Conservation (phyloP, 1,140 invertebrate species). For the Papilio machaon region DNA sequence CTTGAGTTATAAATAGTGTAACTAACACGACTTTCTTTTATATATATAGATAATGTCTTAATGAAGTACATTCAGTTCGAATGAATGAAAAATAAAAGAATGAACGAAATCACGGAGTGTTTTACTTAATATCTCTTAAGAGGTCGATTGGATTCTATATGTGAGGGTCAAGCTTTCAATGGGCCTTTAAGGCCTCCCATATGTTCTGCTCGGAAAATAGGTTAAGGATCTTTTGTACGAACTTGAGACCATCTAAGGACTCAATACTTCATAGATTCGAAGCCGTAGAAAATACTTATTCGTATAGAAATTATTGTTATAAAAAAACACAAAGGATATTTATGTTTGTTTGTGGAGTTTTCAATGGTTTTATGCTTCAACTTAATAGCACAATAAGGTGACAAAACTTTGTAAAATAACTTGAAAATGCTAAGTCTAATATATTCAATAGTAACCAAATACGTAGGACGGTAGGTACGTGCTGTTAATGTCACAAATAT, state of each 20-base stretch:
- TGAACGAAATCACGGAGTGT: not conserved
- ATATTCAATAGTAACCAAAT: no score
- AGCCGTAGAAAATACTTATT: not conserved
- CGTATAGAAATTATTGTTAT: conserved; percentile 2
- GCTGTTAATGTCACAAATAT: not conserved
- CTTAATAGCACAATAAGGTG: no score
- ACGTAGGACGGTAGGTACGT: no score
- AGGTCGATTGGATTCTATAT: not conserved
- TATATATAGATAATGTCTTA: not conserved
- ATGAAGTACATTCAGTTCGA: conserved; percentile 1
- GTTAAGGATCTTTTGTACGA: conserved; percentile 41
- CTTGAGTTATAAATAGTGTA: no score
- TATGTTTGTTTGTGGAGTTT: not conserved
- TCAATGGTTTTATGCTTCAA: not conserved
- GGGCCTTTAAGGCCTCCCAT: conserved; percentile 18
- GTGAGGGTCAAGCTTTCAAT: conserved; percentile 20
- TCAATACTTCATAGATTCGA: not conserved
- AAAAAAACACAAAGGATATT: not conserved
- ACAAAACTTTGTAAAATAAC: no score
- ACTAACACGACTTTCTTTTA: no score
- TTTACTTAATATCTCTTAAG: conserved; percentile 1
- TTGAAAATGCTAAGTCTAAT: no score
- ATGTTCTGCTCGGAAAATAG: conserved; percentile 38
- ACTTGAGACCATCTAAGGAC: conserved; percentile 9
- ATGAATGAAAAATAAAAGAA: conserved; percentile 19